Conservation (phyloP, 2,113 vertebrate species). For the Osmerus eperlanus region DNA sequence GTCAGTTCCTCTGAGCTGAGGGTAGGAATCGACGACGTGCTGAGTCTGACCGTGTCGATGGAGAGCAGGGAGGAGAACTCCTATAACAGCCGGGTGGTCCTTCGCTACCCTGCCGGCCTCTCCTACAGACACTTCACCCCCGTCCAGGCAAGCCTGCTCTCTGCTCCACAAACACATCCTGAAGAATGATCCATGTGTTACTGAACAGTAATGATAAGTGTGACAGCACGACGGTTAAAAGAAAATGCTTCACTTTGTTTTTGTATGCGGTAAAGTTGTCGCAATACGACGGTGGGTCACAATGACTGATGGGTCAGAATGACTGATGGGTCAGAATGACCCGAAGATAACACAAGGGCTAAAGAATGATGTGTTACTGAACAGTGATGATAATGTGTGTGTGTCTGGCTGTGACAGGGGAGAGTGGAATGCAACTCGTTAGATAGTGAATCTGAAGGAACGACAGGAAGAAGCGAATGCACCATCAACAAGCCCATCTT, state of each 20-base stretch:
- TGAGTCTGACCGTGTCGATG: slow-evolving; percentile 69
- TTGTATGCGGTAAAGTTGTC: too few relatives aligned
- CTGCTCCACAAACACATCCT: background rate
- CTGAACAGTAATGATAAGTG: background rate
- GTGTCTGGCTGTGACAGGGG: slow-evolving; percentile 47
- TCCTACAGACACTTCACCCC: slow-evolving; percentile 68
- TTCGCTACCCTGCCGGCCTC: slow-evolving; percentile 72
- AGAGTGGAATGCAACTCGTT: slow-evolving; percentile 67
- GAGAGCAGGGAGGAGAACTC: slow-evolving; percentile 78
- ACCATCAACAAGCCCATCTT: slow-evolving; percentile 76
- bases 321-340: too few relatives aligned
- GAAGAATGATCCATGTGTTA: background rate
- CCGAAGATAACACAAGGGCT: too few relatives aligned
- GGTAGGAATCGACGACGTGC: slow-evolving; percentile 72
- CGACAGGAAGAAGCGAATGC: slow-evolving; percentile 59
- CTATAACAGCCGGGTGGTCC: slow-evolving; percentile 66
- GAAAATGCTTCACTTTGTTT: too few relatives aligned
- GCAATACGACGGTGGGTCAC: too few relatives aligned
- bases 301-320: too few relatives aligned
- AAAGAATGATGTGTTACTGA: too few relatives aligned
- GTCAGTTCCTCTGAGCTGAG: slow-evolving; percentile 54
- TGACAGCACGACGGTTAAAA: too few relatives aligned
- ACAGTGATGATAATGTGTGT: too few relatives aligned
- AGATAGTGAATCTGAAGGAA: slow-evolving; percentile 40
- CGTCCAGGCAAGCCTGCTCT: slow-evolving; percentile 51